Base-by-base conservation (phyloP, 2,797 vertebrate species). In the Morus bassanus region DNA sequence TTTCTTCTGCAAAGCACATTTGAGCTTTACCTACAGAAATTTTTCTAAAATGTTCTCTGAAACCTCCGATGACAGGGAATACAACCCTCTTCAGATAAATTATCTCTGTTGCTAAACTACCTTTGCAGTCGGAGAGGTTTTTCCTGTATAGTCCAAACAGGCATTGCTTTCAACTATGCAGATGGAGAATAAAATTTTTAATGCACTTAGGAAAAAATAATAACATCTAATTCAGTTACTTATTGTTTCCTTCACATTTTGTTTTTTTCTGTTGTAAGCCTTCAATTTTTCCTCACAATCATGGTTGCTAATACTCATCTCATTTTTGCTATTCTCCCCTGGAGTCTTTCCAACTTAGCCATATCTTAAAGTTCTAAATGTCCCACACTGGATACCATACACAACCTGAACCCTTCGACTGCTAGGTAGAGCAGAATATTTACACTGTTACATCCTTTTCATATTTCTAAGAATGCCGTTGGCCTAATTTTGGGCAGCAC, bases 351-450 rank as follows among this genome's bases (percentile, higher is more conserved):
- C 57, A 92, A 6, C 4, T 78, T 51, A 43, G 53, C 15, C 50
- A 4, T 31, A 59, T 31, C 27, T 39, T 73, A 16, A 80, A 84
- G 18, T 53, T 85, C 0, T 15, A 59, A 69, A 18, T 56, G 31
- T 4, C 19, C 8, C n/a, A 61, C 21, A 11, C 2, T 35, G 28
- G 61, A n/a, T 16, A 39, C 18, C 30, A 9, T 13, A 70, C 24
- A 41, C 0, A 1, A 48, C 22, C 8, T 12, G 48, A 93, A 46
- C 7, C 13, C 16, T 84, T 84, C 0, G 0, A 59, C 15, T 50
- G 24, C 23, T 50, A 60, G 25, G 12, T 37, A 76, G 41, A 76
- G 25, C 22, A 82, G 61, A 76, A 76, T 45, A 75, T 37, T 78
- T 84, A 72, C 25, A 35, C 23, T 64, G 15, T 56, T 56, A 48